Percentiles rank a stretch among this genome's conserved stretches.
These are phyloP conservation scores for Motacilla alba DNA, from an alignment of 2,113 vertebrate genomes.

Conservation along the genomic window DNA sequence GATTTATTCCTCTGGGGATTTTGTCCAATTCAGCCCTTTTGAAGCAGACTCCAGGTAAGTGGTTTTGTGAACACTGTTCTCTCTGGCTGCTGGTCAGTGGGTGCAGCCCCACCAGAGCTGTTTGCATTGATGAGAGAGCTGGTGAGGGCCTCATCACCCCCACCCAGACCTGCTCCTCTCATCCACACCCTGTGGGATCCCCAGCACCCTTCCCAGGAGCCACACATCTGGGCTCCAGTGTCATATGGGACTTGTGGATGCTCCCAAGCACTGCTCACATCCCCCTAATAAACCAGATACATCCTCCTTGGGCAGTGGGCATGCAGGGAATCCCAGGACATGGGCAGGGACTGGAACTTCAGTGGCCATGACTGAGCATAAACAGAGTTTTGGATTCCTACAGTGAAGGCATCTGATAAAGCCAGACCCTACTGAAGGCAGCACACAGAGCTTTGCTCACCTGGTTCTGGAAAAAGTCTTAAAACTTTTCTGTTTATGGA, in stretches of 20 bases:
- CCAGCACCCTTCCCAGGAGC: neutral
- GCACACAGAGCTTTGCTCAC: fast-evolving
- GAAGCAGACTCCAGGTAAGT: neutral
- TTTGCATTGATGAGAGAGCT: neutral
- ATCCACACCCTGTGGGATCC: no score
- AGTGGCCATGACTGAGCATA: neutral
- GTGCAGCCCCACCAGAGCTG: neutral
- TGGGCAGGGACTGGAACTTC: neutral
- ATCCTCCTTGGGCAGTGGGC: fast-evolving
- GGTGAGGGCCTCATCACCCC: neutral
- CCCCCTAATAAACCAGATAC: neutral
- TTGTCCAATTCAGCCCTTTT: neutral
- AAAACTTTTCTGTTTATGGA: neutral
- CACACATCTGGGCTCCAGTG: neutral
- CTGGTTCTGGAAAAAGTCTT: neutral
- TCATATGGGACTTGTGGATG: fast-evolving
- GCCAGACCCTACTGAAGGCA: neutral
- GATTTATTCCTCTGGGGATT: neutral
- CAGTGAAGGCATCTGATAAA: neutral
- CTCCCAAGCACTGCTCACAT: neutral
- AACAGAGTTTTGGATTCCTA: neutral
- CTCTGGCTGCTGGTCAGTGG: neutral
- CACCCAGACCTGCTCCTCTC: neutral
- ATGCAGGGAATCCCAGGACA: neutral
- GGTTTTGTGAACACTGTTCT: fast-evolving